Percentiles rank a stretch among this genome's conserved stretches.
phyloP scores from a whole-genome alignment of 2,888 invertebrate genomes.

The Chalcosyrphus nemorum region DNA sequence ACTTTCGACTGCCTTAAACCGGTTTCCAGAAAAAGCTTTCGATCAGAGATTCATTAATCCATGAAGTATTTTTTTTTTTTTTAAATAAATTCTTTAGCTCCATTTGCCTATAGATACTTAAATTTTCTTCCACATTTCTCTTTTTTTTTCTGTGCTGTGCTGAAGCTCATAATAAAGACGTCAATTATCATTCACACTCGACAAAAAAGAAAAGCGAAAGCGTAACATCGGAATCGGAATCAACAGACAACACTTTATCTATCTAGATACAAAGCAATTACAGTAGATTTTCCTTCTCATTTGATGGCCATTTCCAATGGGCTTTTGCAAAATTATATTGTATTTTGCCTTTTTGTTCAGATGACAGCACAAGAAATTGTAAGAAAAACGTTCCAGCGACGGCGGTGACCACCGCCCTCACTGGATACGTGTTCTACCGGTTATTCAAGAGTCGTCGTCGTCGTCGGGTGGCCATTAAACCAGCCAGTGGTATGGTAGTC shows the following conservation, averaged over 20 bases:
- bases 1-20: slow-evolving; percentile 16
- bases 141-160: slow-evolving; percentile 8
- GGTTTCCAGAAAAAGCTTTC: slow-evolving; percentile 12
- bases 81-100: background rate
- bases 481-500: background rate
- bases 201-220: slow-evolving; percentile 63
- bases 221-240: slow-evolving; percentile 56
- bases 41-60: slow-evolving; percentile 36
- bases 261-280: slow-evolving; percentile 70
- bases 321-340: slow-evolving; percentile 41
- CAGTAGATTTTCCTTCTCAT: slow-evolving; percentile 64
- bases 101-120: background rate
- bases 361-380: background rate
- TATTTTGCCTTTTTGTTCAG: background rate
- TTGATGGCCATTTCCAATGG: slow-evolving; percentile 66
- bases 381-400: background rate
- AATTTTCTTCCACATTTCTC: slow-evolving; percentile 27
- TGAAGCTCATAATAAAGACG: slow-evolving; percentile 55
- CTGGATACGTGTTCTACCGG: slow-evolving; percentile 48
- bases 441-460: slow-evolving; percentile 28
- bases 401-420: slow-evolving; percentile 32
- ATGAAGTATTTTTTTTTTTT: no score
- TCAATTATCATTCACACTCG: slow-evolving; percentile 59
- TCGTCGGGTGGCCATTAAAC: background rate
- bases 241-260: slow-evolving; percentile 34